A percentile compares a stretch with the other conserved stretches of the same genome.
These are phyloP conservation scores for Helicoverpa zea DNA, from an alignment of 1,140 invertebrate genomes.

Conservation along the genomic window DNA sequence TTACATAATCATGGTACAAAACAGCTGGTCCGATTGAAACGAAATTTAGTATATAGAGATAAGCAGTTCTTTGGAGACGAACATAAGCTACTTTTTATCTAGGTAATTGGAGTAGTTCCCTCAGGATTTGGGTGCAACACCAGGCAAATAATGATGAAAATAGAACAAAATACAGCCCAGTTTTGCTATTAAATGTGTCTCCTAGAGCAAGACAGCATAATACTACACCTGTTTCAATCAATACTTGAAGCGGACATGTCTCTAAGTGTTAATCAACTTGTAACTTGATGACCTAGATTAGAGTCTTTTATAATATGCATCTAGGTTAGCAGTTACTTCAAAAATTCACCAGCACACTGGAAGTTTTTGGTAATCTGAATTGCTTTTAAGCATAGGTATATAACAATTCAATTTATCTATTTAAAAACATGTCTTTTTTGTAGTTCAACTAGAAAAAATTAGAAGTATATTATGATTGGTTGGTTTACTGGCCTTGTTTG, in stretches of 20 bases:
- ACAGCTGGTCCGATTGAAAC: too few species aligned
- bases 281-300: conserved; percentile 32
- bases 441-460: too few species aligned
- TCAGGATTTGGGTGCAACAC: too few species aligned
- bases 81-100: too few species aligned
- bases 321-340: conserved; percentile 17
- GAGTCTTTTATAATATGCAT: conserved; percentile 25
- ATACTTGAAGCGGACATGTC: conserved; percentile 11
- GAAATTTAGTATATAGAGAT: too few species aligned
- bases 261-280: conserved; percentile 19
- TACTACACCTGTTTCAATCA: conserved; percentile 11
- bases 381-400: background rate
- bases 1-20: too few species aligned
- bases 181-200: background rate
- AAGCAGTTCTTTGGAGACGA: too few species aligned
- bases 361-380: conserved; percentile 17
- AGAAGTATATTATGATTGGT: background rate
- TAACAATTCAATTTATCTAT: background rate
- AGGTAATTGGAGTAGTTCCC: too few species aligned
- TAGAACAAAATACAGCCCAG: background rate
- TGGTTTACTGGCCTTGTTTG: background rate
- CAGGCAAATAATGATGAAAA: background rate
- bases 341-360: conserved; percentile 1
- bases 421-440: background rate
- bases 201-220: conserved; percentile 5